These are phyloP conservation scores for Cephus cinctus DNA, from an alignment of 1,140 invertebrate genomes.

Conservation along the genomic window DNA sequence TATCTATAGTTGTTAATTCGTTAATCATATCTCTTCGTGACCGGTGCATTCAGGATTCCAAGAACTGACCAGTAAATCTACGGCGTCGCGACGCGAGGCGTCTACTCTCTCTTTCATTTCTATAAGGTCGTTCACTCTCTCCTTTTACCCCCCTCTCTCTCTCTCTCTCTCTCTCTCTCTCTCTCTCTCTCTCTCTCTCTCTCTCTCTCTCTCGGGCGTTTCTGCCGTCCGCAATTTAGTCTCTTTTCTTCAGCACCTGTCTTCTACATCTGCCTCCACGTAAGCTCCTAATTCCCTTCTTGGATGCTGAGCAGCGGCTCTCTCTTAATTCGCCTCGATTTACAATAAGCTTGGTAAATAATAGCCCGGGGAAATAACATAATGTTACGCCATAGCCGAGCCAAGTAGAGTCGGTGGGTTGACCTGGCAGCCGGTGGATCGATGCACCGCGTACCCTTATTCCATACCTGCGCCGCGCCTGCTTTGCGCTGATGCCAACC, in stretches of 20 bases:
- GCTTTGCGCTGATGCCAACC: slow-evolving; percentile 33
- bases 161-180: slow-evolving; percentile 1
- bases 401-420: slow-evolving; percentile 25
- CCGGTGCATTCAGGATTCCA: background rate
- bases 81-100: too few species aligned
- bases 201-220: slow-evolving; percentile 8
- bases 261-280: background rate
- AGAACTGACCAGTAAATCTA: background rate
- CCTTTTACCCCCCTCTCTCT: slow-evolving; percentile 7
- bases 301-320: too few species aligned
- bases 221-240: slow-evolving; percentile 12
- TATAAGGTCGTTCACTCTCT: too few species aligned
- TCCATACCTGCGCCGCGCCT: slow-evolving; percentile 19
- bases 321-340: slow-evolving; percentile 14
- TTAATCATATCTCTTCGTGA: background rate
- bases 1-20: too few species aligned
- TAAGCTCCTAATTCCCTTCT: background rate
- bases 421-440: slow-evolving; percentile 37
- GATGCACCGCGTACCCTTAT: slow-evolving; percentile 29
- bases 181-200: background rate
- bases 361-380: slow-evolving; percentile 30
- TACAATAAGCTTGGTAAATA: slow-evolving; percentile 24
- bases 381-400: slow-evolving; percentile 12
- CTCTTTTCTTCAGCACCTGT: background rate
- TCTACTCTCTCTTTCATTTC: too few species aligned